These are phyloP conservation scores for Danio albolineatus DNA, from an alignment of 2,797 vertebrate species.

Conservation along the genomic window DNA sequence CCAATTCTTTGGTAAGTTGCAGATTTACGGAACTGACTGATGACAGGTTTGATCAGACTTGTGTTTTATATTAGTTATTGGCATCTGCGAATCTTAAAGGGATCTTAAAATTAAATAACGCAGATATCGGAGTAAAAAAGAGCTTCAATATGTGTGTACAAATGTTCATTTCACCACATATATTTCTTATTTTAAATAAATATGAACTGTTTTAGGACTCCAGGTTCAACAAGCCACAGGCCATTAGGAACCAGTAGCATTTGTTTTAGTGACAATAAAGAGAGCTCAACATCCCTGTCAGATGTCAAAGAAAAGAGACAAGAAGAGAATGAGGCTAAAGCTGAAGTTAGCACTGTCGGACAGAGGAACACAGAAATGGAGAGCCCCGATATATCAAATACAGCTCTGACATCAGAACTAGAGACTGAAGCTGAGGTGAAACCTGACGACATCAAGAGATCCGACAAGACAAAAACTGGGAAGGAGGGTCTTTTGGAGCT, in stretches of 20 bases:
- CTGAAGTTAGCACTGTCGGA: conserved; percentile 50
- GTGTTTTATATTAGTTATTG: no score
- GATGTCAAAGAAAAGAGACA: conserved; percentile 19
- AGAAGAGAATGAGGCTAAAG: neutral
- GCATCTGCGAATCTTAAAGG: no score
- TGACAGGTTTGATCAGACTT: neutral
- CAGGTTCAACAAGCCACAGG: neutral
- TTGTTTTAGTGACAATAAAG: conserved; percentile 32
- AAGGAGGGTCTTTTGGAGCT: conserved; percentile 83
- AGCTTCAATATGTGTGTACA: neutral
- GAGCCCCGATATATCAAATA: neutral
- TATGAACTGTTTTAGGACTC: conserved; percentile 3
- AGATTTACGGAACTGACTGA: neutral
- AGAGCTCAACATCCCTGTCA: neutral
- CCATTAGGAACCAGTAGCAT: conserved; percentile 30
- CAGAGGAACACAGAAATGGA: neutral
- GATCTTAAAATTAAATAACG: no score
- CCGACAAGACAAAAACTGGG: conserved; percentile 54
- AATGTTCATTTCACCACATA: neutral
- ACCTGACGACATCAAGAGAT: conserved; percentile 4
- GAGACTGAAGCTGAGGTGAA: conserved; percentile 34
- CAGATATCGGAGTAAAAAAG: no score
- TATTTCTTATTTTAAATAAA: neutral
- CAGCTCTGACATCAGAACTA: neutral
- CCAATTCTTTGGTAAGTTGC: conserved; percentile 65